These are phyloP conservation scores for Conchocele bisecta DNA, from an alignment of 2,888 invertebrate genomes.

Conservation along the genomic window DNA sequence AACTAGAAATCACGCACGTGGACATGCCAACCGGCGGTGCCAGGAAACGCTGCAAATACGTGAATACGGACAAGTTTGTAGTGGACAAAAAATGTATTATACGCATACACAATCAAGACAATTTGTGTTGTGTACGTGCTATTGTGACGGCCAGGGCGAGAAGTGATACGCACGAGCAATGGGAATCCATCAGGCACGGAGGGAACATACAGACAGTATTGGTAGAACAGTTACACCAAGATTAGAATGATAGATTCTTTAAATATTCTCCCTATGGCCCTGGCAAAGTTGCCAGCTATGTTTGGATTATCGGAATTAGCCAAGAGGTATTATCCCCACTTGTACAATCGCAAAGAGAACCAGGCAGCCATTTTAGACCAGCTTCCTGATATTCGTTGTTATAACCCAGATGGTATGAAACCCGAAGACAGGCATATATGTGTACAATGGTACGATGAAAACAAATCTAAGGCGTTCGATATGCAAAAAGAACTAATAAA, in stretches of 20 bases:
- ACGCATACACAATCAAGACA: no score
- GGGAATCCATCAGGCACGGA: no score
- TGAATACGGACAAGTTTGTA: no score
- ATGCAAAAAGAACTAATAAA: slow-evolving; percentile 38
- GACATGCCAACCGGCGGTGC: no score
- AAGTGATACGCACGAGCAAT: no score
- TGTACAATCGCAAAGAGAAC: slow-evolving; percentile 49
- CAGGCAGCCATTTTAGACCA: slow-evolving; percentile 21
- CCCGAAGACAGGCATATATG: slow-evolving; percentile 27
- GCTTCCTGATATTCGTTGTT: slow-evolving; percentile 45
- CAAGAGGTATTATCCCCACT: slow-evolving; percentile 52
- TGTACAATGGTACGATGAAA: slow-evolving; percentile 38
- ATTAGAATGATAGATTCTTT: slow-evolving; percentile 12
- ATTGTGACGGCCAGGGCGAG: no score
- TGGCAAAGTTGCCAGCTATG: slow-evolving; percentile 38
- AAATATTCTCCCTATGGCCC: slow-evolving; percentile 47
- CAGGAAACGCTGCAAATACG: no score
- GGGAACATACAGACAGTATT: no score
- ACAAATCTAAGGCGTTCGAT: slow-evolving; percentile 23
- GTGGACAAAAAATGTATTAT: no score
- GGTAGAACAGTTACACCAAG: no score
- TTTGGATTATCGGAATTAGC: slow-evolving; percentile 46
- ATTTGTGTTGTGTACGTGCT: no score
- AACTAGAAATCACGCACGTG: no score
- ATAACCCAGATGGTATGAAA: slow-evolving; percentile 52